Evolutionary conservation across 1,140 invertebrate species (phyloP), one percentile per base, ranked within the genome.

Genomic region (Drosophila parvula): DNA sequence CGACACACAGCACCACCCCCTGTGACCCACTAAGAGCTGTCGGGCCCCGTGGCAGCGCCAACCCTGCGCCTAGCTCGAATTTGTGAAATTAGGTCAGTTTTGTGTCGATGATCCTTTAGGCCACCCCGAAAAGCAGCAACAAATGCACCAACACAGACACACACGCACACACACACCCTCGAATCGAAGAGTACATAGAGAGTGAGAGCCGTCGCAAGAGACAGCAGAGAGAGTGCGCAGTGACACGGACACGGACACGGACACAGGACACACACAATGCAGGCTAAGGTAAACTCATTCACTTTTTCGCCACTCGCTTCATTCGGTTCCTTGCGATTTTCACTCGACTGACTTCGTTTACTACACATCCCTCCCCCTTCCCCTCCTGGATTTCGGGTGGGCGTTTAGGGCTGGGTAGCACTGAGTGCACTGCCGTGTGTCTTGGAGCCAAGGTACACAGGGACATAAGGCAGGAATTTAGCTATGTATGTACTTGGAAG

Each of bases 71-170:
- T 82, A 90, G 81, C 78, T 78, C 84, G 78, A 89, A 81, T 89
- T 88, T 81, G 63, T 90, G 88, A 91, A 91, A 91, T 91, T 91
- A 91, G 90, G 90, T 91, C 90, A 91, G 90, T 90, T 90, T 75
- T 84, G 90, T 91, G 90, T 91, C 90, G 90, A 91, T 91, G 90
- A 91, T 91, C 90, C 90, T 91, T 91, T 91, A 67, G 79, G 70
- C 78, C 78, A 63, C 70, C 77, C 77, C 74, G 38, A 64, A 65
- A 63, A 71, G 45, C 74, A 79, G 67, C 76, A 83, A 64, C 76
- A 68, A 76, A 41, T 58, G 69, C 75, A 53, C 56, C 36, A 59
- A 62, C 30, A 53, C n/a, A 48, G n/a, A n/a, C n/a, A n/a, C n/a
- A n/a, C n/a, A n/a, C n/a, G n/a, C 43, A 67, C 30, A 14, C 59